These are phyloP conservation scores for Pygoscelis antarcticus DNA, from an alignment of 2,113 vertebrate species.

Conservation along the genomic window DNA sequence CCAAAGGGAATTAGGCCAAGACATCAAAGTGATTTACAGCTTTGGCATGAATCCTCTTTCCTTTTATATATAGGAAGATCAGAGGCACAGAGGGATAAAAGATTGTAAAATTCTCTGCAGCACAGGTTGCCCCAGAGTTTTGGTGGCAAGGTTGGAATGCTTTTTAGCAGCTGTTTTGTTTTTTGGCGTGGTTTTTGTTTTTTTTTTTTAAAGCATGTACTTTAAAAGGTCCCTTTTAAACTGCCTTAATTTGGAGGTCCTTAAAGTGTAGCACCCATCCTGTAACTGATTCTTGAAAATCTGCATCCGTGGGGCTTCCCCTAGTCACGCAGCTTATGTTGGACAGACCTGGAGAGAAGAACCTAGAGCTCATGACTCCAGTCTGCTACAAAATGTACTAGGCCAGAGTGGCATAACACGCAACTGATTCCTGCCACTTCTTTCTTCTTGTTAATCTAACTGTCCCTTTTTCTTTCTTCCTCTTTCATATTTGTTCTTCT, in stretches of 20 bases:
- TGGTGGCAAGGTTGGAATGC: slow-evolving; percentile 21
- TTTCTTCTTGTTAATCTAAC: neutral
- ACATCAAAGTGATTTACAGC: slow-evolving; percentile 61
- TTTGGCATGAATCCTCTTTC: slow-evolving; percentile 30
- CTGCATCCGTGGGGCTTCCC: neutral
- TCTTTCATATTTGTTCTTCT: neutral
- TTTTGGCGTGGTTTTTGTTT: neutral
- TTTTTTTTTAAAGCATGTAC: neutral
- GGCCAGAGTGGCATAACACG: no score
- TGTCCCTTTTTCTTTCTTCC: neutral
- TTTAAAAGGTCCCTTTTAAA: neutral
- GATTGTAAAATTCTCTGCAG: slow-evolving; percentile 22
- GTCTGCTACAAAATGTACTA: neutral
- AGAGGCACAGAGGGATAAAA: slow-evolving; percentile 17
- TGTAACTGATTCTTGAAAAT: neutral
- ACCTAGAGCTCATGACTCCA: neutral
- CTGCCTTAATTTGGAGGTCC: neutral
- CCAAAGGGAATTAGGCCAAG: slow-evolving; percentile 57
- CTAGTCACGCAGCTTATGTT: accelerated
- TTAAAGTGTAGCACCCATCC: neutral
- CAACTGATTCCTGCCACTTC: neutral
- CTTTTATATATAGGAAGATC: slow-evolving; percentile 33
- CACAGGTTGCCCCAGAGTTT: slow-evolving; percentile 32
- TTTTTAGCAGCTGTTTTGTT: neutral
- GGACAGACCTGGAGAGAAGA: neutral